These are phyloP conservation scores for Rhynchotus rufescens DNA, from an alignment of 2,797 vertebrate genomes.

Conservation along the genomic window DNA sequence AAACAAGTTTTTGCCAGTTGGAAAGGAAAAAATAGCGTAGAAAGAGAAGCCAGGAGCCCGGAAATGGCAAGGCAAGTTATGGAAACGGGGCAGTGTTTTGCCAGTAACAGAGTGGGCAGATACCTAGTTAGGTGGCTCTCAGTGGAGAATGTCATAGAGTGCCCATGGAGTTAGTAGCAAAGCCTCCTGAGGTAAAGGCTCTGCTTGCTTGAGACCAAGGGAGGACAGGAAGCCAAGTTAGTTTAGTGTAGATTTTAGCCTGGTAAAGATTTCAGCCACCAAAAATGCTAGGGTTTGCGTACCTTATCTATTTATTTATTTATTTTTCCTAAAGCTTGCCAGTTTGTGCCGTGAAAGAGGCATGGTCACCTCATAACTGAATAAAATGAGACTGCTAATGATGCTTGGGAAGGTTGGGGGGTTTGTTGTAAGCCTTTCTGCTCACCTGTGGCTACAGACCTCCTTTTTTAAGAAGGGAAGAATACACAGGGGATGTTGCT, in stretches of 20 bases:
- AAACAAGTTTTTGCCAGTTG: background rate
- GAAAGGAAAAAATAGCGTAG: background rate
- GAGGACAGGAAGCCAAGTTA: background rate
- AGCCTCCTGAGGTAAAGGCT: background rate
- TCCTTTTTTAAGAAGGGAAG: conserved; percentile 24
- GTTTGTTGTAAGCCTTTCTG: conserved; percentile 16
- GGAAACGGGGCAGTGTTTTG: background rate
- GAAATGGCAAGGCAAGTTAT: background rate
- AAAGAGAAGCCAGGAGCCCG: background rate
- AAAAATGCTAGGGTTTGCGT: too few species aligned
- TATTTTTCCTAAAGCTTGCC: background rate
- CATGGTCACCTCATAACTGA: background rate
- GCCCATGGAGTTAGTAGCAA: background rate
- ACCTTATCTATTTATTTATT: too few species aligned
- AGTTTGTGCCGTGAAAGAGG: background rate
- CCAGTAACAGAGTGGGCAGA: background rate
- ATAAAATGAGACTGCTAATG: conserved; percentile 25
- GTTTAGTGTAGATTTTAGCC: background rate
- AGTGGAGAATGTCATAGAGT: background rate
- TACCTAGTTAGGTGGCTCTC: background rate
- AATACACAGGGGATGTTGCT: background rate
- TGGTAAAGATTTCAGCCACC: too few species aligned
- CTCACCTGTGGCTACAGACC: background rate
- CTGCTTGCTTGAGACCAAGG: background rate
- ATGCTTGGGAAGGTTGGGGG: conserved; percentile 33